Evolutionary conservation across 2,797 vertebrate genomes (phyloP).

Genomic region (Esox lucius): DNA sequence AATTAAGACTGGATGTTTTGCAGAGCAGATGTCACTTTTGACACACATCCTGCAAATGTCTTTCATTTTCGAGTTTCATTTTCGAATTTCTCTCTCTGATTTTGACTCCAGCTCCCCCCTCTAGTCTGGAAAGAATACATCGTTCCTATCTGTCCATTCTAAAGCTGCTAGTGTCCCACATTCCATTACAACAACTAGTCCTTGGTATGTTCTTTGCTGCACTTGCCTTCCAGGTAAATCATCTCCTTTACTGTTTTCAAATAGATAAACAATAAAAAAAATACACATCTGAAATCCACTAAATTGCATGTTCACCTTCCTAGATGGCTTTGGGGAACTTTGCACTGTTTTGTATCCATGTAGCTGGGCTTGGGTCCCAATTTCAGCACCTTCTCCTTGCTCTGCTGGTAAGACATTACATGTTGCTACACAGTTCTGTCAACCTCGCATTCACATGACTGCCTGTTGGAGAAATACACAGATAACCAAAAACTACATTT

Average conservation of each 20-base stretch:
- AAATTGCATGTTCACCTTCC: constrained; percentile 14
- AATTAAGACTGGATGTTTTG: no score
- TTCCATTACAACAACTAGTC: constrained; percentile 66
- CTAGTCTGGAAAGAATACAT: constrained; percentile 30
- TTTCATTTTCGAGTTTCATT: neutral
- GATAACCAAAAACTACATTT: neutral
- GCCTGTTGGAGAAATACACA: neutral
- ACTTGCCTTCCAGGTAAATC: constrained; percentile 75
- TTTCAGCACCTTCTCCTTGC: constrained; percentile 76
- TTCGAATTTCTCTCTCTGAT: neutral
- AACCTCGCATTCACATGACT: neutral
- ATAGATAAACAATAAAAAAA: neutral
- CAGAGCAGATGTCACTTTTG: neutral
- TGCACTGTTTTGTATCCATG: constrained; percentile 76
- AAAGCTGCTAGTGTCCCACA: constrained; percentile 60
- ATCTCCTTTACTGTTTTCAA: neutral
- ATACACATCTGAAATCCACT: neutral
- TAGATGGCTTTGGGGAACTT: constrained; percentile 79
- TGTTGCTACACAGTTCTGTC: neutral
- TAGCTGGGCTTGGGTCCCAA: constrained; percentile 61
- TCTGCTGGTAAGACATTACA: constrained; percentile 66
- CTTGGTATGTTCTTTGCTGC: constrained; percentile 69
- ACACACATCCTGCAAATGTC: neutral
- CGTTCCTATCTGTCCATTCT: constrained; percentile 59
- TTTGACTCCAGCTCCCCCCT: constrained; percentile 40